These are phyloP conservation scores for Diglossa cyanea DNA, from an alignment of 2,797 vertebrate species.

Conservation along the genomic window DNA sequence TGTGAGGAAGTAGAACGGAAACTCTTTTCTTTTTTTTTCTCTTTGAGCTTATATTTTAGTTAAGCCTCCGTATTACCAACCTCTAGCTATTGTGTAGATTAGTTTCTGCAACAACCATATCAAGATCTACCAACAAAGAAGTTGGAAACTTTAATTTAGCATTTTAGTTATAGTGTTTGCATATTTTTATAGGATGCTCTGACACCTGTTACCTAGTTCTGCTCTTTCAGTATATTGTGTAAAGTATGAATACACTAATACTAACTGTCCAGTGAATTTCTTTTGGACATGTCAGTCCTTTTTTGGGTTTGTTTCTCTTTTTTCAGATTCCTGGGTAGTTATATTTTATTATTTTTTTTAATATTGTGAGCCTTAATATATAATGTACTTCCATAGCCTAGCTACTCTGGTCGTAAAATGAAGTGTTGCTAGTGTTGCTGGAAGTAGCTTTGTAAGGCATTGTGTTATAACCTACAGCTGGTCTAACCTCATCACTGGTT, in stretches of 20 bases:
- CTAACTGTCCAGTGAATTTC: neutral
- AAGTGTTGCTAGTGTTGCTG: neutral
- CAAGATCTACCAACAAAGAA: neutral
- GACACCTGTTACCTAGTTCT: neutral
- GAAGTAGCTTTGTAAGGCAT: neutral
- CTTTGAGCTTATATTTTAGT: neutral
- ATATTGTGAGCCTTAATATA: neutral
- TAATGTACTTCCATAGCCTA: neutral
- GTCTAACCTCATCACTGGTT: neutral
- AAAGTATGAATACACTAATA: neutral
- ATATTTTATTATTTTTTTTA: neutral
- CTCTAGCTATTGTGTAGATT: accelerated
- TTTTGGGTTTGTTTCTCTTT: neutral
- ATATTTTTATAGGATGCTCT: neutral
- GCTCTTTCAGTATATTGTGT: neutral
- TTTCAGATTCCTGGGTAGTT: neutral
- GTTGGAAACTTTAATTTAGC: neutral
- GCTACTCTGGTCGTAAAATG: neutral
- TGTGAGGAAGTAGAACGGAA: neutral
- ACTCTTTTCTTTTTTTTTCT: neutral
- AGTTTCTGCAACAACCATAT: neutral
- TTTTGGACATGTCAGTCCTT: neutral
- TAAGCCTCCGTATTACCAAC: neutral
- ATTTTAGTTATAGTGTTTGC: neutral
- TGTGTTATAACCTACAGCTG: neutral